Evolutionary conservation across 2,888 invertebrate genomes (phyloP), one percentile per base, ranked within the genome.

Genomic region (Chrysolina haemoptera): DNA sequence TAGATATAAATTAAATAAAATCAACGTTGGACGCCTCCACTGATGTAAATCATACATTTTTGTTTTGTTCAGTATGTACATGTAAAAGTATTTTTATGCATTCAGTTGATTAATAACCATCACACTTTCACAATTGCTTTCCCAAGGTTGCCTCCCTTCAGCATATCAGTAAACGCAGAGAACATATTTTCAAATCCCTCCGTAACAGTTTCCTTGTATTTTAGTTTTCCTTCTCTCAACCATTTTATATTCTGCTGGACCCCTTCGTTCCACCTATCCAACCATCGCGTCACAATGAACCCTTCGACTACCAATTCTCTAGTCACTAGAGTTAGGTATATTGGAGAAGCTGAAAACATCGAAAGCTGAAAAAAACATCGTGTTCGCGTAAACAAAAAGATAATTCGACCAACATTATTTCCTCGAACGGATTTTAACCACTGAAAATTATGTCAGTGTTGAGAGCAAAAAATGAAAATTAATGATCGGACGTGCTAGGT

Each of bases 211-310:
- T 95, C 95, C 76, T 89, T 89, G 83, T 92, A 92, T 82, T 92
- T 91, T 12, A 95, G 82, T 87, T 94, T 94, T 53, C 94, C 94
- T 88, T 93, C 91, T 64, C 88, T 87, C 73, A 94, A 87, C 92
- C 92, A 93, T 73, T 90, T 85, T n/a, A 90, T 81, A 86, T 94
- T 93, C 78, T 92, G 90, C 40, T 89, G 83, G 40, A 93, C 89
- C 2, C 92, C 94, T 86, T 93, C 93, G 22, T 88, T 84, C 91
- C 91, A 93, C 70, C 91, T 89, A 76, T 90, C 86, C 1, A 74
- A 68, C 80, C 81, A 84, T 74, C 81, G 76, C 14, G 62, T 62
- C 0, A 83, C 82, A 3, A 78, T 12, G 63, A 84, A 83, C 48
- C 84, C 84, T 76, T 84, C 82, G 69, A 84, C 79, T 76, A 78